Conservation (phyloP, 92 coral and sea anemone genomes). For the Palythoa grandis region DNA sequence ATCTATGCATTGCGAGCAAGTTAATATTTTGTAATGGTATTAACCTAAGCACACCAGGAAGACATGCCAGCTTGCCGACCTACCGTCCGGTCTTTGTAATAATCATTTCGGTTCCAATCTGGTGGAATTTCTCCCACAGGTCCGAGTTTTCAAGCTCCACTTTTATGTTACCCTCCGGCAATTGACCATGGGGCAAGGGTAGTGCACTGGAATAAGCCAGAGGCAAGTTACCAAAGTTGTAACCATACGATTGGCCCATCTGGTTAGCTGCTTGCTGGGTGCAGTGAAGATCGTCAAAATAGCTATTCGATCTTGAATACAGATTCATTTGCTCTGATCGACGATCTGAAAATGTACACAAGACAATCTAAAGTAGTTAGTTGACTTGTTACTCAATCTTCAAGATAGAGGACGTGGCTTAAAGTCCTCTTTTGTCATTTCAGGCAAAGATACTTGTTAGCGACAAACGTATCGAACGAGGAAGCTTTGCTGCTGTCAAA, state of each 20-base stretch:
- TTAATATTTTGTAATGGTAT: neutral
- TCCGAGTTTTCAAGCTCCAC: slow-evolving; percentile 88
- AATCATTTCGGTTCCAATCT: slow-evolving; percentile 90
- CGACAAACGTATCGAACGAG: slow-evolving; percentile 58
- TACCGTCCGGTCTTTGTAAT: slow-evolving; percentile 95
- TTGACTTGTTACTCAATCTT: neutral
- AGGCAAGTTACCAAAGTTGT: slow-evolving; percentile 61
- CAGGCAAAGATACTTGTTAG: slow-evolving; percentile 45
- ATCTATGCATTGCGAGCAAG: neutral
- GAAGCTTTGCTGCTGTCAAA: slow-evolving; percentile 21
- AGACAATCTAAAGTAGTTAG: neutral
- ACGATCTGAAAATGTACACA: slow-evolving; percentile 62
- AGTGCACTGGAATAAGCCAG: slow-evolving; percentile 71
- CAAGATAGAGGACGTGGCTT: neutral
- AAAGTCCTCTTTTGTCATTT: slow-evolving; percentile 9
- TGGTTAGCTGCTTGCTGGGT: slow-evolving; percentile 59
- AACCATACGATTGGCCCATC: slow-evolving; percentile 67
- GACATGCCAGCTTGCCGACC: slow-evolving; percentile 26
- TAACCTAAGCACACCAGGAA: slow-evolving; percentile 23
- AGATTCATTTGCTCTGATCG: slow-evolving; percentile 78
- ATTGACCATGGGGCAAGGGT: slow-evolving; percentile 81
- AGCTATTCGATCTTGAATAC: slow-evolving; percentile 61
- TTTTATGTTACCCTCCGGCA: slow-evolving; percentile 64
- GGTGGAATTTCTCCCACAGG: slow-evolving; percentile 91
- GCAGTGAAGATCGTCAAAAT: slow-evolving; percentile 81